Evolutionary conservation across 2,797 vertebrate species (phyloP), one percentile per base, ranked within the genome.

Genomic region (Epinephelus coioides): DNA sequence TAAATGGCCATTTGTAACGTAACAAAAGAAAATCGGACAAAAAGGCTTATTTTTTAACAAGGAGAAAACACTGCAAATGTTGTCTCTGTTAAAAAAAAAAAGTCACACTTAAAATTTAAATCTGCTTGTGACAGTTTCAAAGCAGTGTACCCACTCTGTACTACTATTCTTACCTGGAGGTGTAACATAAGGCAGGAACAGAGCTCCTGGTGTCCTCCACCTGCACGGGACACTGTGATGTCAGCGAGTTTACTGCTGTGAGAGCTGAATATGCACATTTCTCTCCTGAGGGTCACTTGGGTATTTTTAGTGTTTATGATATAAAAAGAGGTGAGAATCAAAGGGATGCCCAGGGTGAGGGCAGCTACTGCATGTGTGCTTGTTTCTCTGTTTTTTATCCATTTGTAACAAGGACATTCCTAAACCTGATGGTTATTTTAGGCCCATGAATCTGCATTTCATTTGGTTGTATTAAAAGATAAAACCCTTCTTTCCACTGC

Each of bases 261-360:
- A 79, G 71, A 85, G 89, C 91, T 89, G 89, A 92, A 90, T 85
- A 83, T 89, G 89, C 91, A 89, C 86, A 82, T 88, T 60, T 72
- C 78, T 72, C 86, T 92, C 87, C 81, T 73, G 71, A 80, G 90
- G 92, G 92, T 92, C 91, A 92, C 78, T 85, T 50, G 69, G 75
- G 76, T 93, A 92, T 94, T 93, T 94, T 91, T 91, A 92, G 92
- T 89, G 81, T 89, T 92, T 85, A 83, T 88, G 87, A 82, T 85
- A 85, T 75, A 83, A 83, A 90, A 88, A 79, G 64, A 77, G 62
- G 78, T 75, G 64, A 76, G 79, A 87, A 87, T 87, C 73, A 83
- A 88, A 90, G 79, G 83, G 79, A 81, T 73, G 78, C 82, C 79
- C 76, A 85, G 81, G 75, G 84, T 87, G 55, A 85, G 44, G 81